These are phyloP conservation scores for Crypturellus tataupa DNA, from an alignment of 2,797 vertebrate species.

Conservation along the genomic window DNA sequence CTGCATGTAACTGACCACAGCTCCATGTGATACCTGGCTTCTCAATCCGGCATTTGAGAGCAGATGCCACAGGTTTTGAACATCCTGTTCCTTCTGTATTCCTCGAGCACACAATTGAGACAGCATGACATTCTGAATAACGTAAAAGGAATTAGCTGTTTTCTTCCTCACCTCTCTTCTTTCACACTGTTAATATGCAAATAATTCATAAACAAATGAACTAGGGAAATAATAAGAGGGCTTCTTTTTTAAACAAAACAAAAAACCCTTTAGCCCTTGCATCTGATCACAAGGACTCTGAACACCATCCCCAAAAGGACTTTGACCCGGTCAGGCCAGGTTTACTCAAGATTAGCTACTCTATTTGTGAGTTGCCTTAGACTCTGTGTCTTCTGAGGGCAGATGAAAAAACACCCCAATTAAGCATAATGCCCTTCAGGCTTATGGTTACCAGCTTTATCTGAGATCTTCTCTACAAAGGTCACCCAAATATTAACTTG, in stretches of 20 bases:
- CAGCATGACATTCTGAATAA: not conserved
- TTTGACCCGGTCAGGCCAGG: not conserved
- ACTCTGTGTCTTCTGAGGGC: not conserved
- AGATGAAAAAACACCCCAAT: not conserved
- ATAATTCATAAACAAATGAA: no score
- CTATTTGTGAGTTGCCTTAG: not conserved
- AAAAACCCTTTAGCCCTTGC: no score
- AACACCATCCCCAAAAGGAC: no score
- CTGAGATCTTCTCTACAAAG: not conserved
- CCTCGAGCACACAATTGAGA: not conserved
- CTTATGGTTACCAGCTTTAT: not conserved
- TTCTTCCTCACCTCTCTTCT: not conserved
- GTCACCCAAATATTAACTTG: not conserved
- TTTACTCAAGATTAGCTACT: not conserved
- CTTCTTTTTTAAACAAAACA: no score
- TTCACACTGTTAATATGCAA: not conserved
- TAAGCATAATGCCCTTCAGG: not conserved
- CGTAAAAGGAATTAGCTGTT: no score
- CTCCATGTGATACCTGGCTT: not conserved
- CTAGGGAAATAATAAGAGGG: no score
- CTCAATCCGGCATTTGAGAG: not conserved
- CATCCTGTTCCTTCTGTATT: not conserved
- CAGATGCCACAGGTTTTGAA: accelerated
- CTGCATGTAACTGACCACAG: not conserved
- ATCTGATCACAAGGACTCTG: no score